Conservation (phyloP, 1,140 invertebrate species). For the Phortica variegata region DNA sequence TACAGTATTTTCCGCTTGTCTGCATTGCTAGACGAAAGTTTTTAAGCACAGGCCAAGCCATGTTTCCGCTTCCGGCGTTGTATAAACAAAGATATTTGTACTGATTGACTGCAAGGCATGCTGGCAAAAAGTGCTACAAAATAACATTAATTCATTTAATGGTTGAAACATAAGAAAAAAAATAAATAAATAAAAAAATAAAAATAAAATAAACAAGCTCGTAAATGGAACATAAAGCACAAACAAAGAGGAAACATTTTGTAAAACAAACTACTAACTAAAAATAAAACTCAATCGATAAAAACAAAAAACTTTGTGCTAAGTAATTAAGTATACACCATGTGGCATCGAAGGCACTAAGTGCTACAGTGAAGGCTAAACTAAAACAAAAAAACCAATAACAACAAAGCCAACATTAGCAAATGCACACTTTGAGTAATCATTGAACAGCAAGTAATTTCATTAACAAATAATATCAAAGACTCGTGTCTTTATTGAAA, state of each 20-base stretch:
- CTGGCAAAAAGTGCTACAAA: not conserved
- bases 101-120: no score
- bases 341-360: no score
- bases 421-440: no score
- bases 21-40: slow-evolving; percentile 32
- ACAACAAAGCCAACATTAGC: no score
- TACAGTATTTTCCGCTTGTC: slow-evolving; percentile 24
- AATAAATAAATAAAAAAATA: slow-evolving; percentile 19
- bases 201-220: not conserved
- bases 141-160: slow-evolving; percentile 43
- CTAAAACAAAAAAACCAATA: no score
- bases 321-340: slow-evolving; percentile 18
- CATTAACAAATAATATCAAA: no score
- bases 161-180: slow-evolving; percentile 29
- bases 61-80: not conserved
- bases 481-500: no score
- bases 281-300: no score
- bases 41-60: slow-evolving; percentile 10
- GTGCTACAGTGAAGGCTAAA: no score
- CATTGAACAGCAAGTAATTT: no score
- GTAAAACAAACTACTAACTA: no score
- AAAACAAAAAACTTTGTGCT: slow-evolving; percentile 13
- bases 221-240: not conserved
- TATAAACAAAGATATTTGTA: slow-evolving; percentile 1
- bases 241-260: no score